These are phyloP conservation scores for Hesperia comma DNA, from an alignment of 2,888 invertebrate species.

Conservation along the genomic window DNA sequence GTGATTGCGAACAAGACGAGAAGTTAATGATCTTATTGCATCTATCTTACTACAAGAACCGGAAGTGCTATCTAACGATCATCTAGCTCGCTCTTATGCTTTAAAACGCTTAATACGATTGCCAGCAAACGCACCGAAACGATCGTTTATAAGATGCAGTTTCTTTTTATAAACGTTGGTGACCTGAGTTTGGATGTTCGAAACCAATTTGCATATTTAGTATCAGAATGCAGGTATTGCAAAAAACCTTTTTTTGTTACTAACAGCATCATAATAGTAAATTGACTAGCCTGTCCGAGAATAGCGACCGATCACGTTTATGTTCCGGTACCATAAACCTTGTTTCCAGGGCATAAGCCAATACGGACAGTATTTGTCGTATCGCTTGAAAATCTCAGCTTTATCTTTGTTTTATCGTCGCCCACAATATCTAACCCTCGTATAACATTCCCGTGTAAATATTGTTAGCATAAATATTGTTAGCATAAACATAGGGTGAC, in stretches of 20 bases:
- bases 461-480: constrained; percentile 4
- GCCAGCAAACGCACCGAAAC: too few relatives aligned
- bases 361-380: constrained; percentile 23
- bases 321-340: constrained; percentile 63
- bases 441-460: constrained; percentile 6
- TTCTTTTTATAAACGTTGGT: background rate
- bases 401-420: constrained; percentile 18
- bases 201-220: background rate
- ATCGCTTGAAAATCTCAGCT: constrained; percentile 20
- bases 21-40: too few relatives aligned
- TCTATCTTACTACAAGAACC: too few relatives aligned
- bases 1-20: too few relatives aligned
- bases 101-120: too few relatives aligned
- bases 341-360: constrained; percentile 49
- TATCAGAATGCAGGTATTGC: constrained; percentile 42
- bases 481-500: background rate
- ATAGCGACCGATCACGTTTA: constrained; percentile 76
- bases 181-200: background rate
- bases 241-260: constrained; percentile 58
- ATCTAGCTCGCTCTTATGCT: too few relatives aligned
- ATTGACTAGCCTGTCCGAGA: constrained; percentile 63
- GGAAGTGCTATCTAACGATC: too few relatives aligned
- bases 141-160: too few relatives aligned
- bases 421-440: background rate
- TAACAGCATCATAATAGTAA: constrained; percentile 73